Evolutionary conservation across 2,888 invertebrate species (phyloP).

Genomic region (Atrina japonica): DNA sequence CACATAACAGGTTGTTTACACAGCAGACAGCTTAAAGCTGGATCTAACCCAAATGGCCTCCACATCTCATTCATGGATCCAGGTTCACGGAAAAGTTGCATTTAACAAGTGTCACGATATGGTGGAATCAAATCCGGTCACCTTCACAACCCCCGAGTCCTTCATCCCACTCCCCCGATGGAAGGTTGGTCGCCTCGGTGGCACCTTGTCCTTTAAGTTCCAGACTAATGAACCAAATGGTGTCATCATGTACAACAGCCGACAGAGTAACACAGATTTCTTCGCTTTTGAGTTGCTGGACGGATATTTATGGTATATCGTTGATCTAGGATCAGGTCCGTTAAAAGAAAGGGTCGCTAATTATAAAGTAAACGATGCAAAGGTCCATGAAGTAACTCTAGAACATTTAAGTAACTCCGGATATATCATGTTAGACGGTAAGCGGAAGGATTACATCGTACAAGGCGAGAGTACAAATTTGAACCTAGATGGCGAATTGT

Average conservation of each 20-base stretch:
- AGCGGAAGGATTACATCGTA: constrained; percentile 79
- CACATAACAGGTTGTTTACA: constrained; percentile 93
- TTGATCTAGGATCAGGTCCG: constrained; percentile 95
- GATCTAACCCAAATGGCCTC: constrained; percentile 94
- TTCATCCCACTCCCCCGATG: constrained; percentile 88
- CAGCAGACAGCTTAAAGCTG: constrained; percentile 92
- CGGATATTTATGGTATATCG: constrained; percentile 94
- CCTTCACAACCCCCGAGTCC: constrained; percentile 94
- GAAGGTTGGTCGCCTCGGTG: constrained; percentile 90
- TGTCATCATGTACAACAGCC: constrained; percentile 94
- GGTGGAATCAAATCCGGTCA: constrained; percentile 88
- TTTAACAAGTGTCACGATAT: constrained; percentile 77
- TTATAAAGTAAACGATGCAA: constrained; percentile 91
- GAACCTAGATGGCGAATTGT: constrained; percentile 93
- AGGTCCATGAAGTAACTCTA: constrained; percentile 94
- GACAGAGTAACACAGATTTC: constrained; percentile 86
- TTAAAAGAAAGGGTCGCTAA: constrained; percentile 86
- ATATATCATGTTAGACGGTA: constrained; percentile 91
- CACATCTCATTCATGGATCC: constrained; percentile 90
- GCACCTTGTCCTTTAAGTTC: constrained; percentile 95
- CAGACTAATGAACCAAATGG: constrained; percentile 97
- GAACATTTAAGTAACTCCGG: constrained; percentile 89
- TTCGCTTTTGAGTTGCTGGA: constrained; percentile 96
- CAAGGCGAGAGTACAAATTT: constrained; percentile 92
- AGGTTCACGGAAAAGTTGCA: constrained; percentile 91